Base-by-base conservation (phyloP, 2,797 vertebrate genomes). In the Chelidonichthys spinosus region DNA sequence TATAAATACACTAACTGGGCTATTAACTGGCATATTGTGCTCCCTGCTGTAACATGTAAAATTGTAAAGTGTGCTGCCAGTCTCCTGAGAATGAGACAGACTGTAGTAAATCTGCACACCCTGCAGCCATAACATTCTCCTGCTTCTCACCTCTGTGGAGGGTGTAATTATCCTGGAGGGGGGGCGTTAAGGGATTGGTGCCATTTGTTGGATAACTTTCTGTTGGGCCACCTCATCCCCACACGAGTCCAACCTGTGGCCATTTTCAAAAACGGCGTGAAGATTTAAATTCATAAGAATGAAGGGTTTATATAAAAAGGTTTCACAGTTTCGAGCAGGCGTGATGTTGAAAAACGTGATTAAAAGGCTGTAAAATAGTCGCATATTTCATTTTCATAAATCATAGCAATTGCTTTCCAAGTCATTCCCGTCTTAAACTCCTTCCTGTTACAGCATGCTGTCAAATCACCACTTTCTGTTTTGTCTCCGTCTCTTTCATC, bases 191-290 rank as follows among this genome's bases (percentile, higher is more conserved):
- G 47, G 72, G 82, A 82, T 59, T 43, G 67, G 35, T 74, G 83
- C 83, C 84, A 89, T 92, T 92, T 91, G 90, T 82, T 85, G 81
- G 70, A 40, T 52, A 77, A 85, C 75, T 83, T 79, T 85, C 63
- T 72, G 72, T 82, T 81, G 71, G 50, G 63, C n/a, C 15, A 18
- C 69, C 61, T 25, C 47, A 33, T 69, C 54, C 70, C 75, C 76
- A 68, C 74, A 76, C 18, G 55, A 62, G 72, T 72, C 62, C 25
- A 76, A 60, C 63, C 65, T 37, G 61, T 7, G 53, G 78, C 56
- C 66, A 25, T 69, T 67, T 35, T n/a, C 17, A 17, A 39, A 53
- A 65, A 64, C 32, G 25, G 46, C 74, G 54, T 62, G 6, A 71
- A 44, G 32, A 65, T 75, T 77, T 46, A 44, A 25, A 25, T 25